Percentiles rank a stretch among this genome's conserved stretches.
phyloP scores from a whole-genome alignment of 2,888 invertebrate species.

The Lithophane socia region DNA sequence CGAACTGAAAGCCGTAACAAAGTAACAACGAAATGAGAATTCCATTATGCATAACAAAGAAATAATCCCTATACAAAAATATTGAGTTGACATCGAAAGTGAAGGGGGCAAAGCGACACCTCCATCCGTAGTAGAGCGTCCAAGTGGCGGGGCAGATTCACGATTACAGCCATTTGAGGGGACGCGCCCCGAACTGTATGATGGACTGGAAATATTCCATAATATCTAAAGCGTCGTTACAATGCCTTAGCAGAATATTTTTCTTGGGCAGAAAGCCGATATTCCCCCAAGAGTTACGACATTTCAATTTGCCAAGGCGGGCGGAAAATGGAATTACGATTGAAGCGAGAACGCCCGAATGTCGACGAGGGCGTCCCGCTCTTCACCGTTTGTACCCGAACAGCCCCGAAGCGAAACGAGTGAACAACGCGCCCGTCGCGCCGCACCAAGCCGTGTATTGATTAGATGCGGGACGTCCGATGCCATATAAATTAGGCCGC shows the following conservation, averaged over 20 bases:
- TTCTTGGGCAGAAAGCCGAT: conserved; percentile 90
- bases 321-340: conserved; percentile 91
- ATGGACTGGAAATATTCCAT: conserved; percentile 89
- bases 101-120: conserved; percentile 72
- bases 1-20: conserved; percentile 29
- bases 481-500: conserved; percentile 90
- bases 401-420: conserved; percentile 78
- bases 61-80: conserved; percentile 67
- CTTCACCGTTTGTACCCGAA: conserved; percentile 78
- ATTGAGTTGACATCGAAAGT: conserved; percentile 74
- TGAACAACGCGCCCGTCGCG: conserved; percentile 83
- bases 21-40: conserved; percentile 61
- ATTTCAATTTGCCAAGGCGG: conserved; percentile 91
- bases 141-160: conserved; percentile 83
- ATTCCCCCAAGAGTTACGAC: conserved; percentile 91
- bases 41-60: conserved; percentile 66
- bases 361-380: conserved; percentile 78
- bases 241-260: conserved; percentile 89
- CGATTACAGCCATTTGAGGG: conserved; percentile 84
- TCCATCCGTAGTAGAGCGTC: conserved; percentile 71
- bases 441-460: conserved; percentile 88
- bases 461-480: conserved; percentile 90
- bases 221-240: conserved; percentile 88
- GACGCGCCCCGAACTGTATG: conserved; percentile 83
- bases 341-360: conserved; percentile 87